Evolutionary conservation across 2,888 invertebrate species (phyloP), one percentile per base, ranked within the genome.

Genomic region (Cyaniris semiargus): DNA sequence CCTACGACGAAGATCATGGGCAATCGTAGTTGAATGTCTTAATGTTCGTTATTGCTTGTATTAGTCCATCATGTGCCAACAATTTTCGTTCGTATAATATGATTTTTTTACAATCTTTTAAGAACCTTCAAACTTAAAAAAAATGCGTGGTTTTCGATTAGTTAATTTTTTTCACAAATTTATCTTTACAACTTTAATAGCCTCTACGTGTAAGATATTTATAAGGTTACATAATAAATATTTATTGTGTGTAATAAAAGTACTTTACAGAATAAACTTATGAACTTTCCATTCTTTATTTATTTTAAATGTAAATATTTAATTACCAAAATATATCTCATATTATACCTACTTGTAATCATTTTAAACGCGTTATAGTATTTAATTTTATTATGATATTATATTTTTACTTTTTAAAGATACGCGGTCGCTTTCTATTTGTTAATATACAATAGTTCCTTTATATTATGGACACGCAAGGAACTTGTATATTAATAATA

Each of bases 371-470:
- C 6, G 27, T 66, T 27, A 34, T 4, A 5, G 4, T 66, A 27
- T 53, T 53, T 18, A 53, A 4, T 53, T 53, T 66, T 66, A 66
- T 27, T 66, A 6, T 27, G 27, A 1, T 66, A 56, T 56, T n/a
- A 27, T 66, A 66, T 66, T 66, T 27, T 31, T 15, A 66, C 27
- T 31, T 66, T 66, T 31, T 27, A 66, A 66, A 66, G 27, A 66
- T 66, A 27, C 60, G 4, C n/a, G 23, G 23, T 66, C 27, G 66
- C 66, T 66, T 66, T 66, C 66, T 31, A 23, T 23, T 66, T 66
- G 31, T 18, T 66, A 60, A 21, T 23, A 60, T 60, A 66, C 66
- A 66, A 66, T 31, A 66, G 66, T 66, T 66, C 66, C 27, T 66
- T 27, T 66, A 66, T 6, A 31, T 66, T 66, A 31, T 31, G 31